A percentile compares a stretch with the other conserved stretches of the same genome.
Evolutionary conservation across 2,888 invertebrate species (phyloP).

Genomic region (Acanthosepion esculentum): DNA sequence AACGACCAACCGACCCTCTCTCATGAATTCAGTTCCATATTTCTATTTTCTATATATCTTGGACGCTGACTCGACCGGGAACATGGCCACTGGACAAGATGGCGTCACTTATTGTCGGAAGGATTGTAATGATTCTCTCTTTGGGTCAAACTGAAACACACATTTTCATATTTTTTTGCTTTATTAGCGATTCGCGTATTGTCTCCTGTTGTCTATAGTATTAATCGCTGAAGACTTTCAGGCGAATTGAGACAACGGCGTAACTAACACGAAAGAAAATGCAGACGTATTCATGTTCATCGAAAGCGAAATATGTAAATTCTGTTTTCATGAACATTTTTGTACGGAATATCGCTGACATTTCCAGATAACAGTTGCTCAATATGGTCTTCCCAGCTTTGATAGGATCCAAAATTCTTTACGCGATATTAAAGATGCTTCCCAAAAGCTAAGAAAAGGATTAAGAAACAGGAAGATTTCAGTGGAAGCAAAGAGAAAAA

Average conservation of each 20-base stretch:
- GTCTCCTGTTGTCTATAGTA: neutral
- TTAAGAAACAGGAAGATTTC: too few species aligned
- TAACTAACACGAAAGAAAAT: neutral
- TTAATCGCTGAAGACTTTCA: neutral
- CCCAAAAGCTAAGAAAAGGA: too few species aligned
- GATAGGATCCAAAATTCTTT: too few species aligned
- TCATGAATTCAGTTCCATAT: neutral
- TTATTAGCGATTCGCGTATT: neutral
- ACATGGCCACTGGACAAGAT: constrained; percentile 5
- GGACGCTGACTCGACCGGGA: neutral
- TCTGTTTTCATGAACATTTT: too few species aligned
- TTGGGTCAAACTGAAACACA: neutral
- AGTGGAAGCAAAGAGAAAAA: too few species aligned
- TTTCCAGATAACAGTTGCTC: too few species aligned
- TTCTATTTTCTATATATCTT: neutral
- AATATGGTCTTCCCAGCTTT: too few species aligned
- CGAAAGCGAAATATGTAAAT: too few species aligned
- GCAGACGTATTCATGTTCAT: neutral
- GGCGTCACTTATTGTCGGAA: neutral
- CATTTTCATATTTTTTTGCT: neutral
- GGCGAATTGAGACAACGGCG: neutral
- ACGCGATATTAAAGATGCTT: too few species aligned
- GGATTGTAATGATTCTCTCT: neutral
- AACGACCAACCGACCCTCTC: neutral
- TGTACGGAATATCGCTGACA: too few species aligned